These are phyloP conservation scores for Carassius carassius DNA, from an alignment of 2,113 vertebrate species.

Conservation along the genomic window DNA sequence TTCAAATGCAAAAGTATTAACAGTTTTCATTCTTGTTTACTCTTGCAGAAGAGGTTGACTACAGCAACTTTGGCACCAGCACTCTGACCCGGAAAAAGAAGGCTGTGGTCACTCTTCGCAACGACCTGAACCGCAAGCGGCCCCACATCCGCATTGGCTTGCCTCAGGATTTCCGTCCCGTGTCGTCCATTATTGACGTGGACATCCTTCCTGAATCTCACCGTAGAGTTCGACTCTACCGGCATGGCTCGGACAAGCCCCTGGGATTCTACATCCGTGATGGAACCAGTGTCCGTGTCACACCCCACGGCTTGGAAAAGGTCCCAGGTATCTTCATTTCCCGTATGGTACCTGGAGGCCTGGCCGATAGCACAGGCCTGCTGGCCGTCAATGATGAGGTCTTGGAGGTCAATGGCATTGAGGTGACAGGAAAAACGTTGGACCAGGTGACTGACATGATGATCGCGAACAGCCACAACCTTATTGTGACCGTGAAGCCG, in stretches of 20 bases:
- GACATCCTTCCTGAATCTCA: slow-evolving; percentile 97
- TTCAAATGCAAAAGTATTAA: background rate
- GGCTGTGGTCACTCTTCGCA: slow-evolving; percentile 85
- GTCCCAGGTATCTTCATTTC: slow-evolving; percentile 98
- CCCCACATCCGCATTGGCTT: slow-evolving; percentile 91
- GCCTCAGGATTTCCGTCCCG: slow-evolving; percentile 94
- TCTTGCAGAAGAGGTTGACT: slow-evolving; percentile 92
- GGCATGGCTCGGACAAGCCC: slow-evolving; percentile 93
- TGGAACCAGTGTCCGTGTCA: slow-evolving; percentile 92
- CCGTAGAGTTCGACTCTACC: slow-evolving; percentile 89
- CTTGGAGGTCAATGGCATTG: slow-evolving; percentile 98
- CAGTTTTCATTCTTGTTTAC: slow-evolving; percentile 25
- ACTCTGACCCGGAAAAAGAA: slow-evolving; percentile 89
- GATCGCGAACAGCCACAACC: slow-evolving; percentile 99
- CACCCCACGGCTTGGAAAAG: slow-evolving; percentile 92
- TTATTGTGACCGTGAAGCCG: slow-evolving; percentile 96
- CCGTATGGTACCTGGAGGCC: slow-evolving; percentile 91
- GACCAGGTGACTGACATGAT: slow-evolving; percentile 99
- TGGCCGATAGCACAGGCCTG: slow-evolving; percentile 95
- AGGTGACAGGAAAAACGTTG: slow-evolving; percentile 93
- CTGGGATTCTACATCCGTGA: slow-evolving; percentile 97
- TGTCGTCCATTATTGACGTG: slow-evolving; percentile 98
- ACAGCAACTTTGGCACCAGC: slow-evolving; percentile 86
- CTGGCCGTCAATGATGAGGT: slow-evolving; percentile 98
- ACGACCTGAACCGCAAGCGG: slow-evolving; percentile 88